Evolutionary conservation across 2,888 invertebrate genomes (phyloP), one percentile per base, ranked within the genome.

Genomic region (Lithophane leautieri): DNA sequence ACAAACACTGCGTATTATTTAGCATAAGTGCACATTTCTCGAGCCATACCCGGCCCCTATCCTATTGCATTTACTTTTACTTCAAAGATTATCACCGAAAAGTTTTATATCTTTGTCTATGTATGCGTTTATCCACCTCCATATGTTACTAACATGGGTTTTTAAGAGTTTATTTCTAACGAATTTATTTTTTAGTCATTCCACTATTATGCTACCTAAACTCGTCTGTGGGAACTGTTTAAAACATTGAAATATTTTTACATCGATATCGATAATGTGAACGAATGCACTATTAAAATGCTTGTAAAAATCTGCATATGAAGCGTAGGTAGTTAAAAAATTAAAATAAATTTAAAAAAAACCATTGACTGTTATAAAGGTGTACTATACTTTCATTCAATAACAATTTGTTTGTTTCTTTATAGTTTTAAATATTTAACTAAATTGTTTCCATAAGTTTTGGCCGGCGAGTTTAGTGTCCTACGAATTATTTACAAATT

Each of bases 41-140:
- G 66, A 75, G 67, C 85, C 81, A 78, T 61, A 63, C 16, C 58
- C 0, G 66, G 76, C 75, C 71, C 80, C 72, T 82, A 78, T 83
- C 84, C 82, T 86, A 73, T 79, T 89, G 92, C 91, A 92, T 92
- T 91, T 90, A 90, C 85, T 87, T 87, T 69, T 61, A 62, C 22
- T 62, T 79, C 76, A 73, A 76, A 76, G 62, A 75, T n/a, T 70
- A 40, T 54, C n/a, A 70, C 40, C 47, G 11, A 40, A 63, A 40
- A 72, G 67, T 66, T 62, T n/a, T 25, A 70, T 63, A 9, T 83
- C 69, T 78, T 70, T 78, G 73, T 67, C 52, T 50, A 52, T 78
- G 58, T 67, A 61, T 75, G 78, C 78, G 67, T 73, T 66, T 71
- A 66, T 73, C 74, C 76, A 74, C 79, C 71, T 79, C 66, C 69